A percentile compares a stretch with the other conserved stretches of the same genome.
Conservation (phyloP, 2,888 invertebrate species). For the Galeopsomyia nigrocyanea region DNA sequence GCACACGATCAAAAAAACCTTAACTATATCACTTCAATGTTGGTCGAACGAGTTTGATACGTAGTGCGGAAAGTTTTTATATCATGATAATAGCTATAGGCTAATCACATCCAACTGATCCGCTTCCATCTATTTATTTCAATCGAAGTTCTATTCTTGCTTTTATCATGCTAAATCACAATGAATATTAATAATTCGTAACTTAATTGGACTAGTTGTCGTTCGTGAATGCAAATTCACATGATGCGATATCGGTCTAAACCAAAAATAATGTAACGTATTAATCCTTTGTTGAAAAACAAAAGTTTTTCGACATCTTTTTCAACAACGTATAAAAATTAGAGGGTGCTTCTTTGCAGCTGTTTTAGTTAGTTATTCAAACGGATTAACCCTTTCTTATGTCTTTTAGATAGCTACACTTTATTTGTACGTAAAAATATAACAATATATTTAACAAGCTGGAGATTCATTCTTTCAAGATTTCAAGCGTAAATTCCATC, state of each 20-base stretch:
- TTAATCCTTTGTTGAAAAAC: too few relatives aligned
- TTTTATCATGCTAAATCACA: conserved; percentile 56
- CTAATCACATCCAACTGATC: conserved; percentile 36
- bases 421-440: too few relatives aligned
- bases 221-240: conserved; percentile 53
- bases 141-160: conserved; percentile 45
- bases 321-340: too few relatives aligned
- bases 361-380: too few relatives aligned
- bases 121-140: conserved; percentile 52
- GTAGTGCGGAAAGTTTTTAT: conserved; percentile 12
- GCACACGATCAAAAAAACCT: not conserved
- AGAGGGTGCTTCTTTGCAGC: too few relatives aligned
- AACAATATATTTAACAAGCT: too few relatives aligned
- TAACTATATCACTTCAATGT: conserved; percentile 6
- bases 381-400: too few relatives aligned
- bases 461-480: too few relatives aligned
- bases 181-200: conserved; percentile 62
- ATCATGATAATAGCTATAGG: conserved; percentile 8
- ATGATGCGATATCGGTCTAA: conserved; percentile 36
- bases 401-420: too few relatives aligned
- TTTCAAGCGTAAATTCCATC: too few relatives aligned
- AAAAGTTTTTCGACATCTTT: too few relatives aligned
- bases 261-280: too few relatives aligned
- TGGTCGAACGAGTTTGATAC: conserved; percentile 1
- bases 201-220: conserved; percentile 61